phyloP scores from a whole-genome alignment of 2,888 invertebrate species.

The Arctia plantaginis region DNA sequence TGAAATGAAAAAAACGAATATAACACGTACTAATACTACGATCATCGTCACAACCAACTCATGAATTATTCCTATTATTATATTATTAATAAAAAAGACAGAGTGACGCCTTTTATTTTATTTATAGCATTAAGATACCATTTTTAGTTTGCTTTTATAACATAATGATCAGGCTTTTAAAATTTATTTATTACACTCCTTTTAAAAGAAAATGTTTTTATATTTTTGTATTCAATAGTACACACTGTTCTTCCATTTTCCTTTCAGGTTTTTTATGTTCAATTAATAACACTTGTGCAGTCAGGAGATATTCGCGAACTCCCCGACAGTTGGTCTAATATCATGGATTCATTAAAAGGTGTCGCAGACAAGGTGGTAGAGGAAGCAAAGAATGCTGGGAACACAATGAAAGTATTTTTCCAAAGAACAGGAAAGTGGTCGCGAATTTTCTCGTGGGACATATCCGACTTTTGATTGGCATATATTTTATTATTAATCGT shows the following conservation, averaged over 20 bases:
- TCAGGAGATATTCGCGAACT: neutral
- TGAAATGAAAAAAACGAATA: too few relatives aligned
- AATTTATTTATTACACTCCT: too few relatives aligned
- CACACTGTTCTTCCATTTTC: neutral
- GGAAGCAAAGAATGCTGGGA: conserved; percentile 1
- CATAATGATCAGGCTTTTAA: too few relatives aligned
- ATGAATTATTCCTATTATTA: too few relatives aligned
- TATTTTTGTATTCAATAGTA: neutral
- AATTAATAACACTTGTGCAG: neutral
- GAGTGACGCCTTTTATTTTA: too few relatives aligned
- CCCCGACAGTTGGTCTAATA: conserved; percentile 3
- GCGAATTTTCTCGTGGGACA: conserved; percentile 4
- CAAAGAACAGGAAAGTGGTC: conserved; percentile 6
- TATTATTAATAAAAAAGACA: too few relatives aligned
- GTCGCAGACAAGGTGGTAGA: conserved; percentile 3
- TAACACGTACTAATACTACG: too few relatives aligned
- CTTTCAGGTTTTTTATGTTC: neutral
- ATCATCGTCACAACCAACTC: too few relatives aligned
- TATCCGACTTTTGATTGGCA: conserved; percentile 37
- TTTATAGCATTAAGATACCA: too few relatives aligned
- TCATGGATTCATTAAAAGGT: conserved; percentile 11
- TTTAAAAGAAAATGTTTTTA: too few relatives aligned
- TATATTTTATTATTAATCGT: conserved; percentile 15
- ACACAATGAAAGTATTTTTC: conserved; percentile 10
- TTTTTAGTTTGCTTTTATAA: too few relatives aligned